phyloP scores from a whole-genome alignment of 2,113 vertebrate genomes.

The Saccopteryx bilineata region DNA sequence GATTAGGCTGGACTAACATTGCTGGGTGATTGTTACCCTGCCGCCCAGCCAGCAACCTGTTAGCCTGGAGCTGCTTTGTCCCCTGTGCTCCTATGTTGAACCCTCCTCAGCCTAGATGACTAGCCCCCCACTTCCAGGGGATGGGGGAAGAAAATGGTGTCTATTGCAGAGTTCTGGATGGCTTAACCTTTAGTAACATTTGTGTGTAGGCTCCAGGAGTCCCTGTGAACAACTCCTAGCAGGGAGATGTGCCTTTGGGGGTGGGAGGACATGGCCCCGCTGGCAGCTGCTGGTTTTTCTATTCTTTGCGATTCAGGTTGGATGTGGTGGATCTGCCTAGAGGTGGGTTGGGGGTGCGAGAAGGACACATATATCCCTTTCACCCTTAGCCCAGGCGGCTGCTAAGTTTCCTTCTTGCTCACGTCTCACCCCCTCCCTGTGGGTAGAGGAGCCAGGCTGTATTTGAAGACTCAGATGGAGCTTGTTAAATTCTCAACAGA shows the following conservation, averaged over 20 bases:
- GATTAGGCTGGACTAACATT: background rate
- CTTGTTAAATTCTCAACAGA: background rate
- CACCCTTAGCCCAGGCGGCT: background rate
- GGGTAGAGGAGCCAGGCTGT: background rate
- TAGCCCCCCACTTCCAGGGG: background rate
- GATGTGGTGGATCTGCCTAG: too few species aligned
- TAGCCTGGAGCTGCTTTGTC: background rate
- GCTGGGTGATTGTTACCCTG: background rate
- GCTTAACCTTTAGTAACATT: background rate
- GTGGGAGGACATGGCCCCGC: background rate
- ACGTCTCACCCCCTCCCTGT: background rate
- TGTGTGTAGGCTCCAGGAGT: background rate
- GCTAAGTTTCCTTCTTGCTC: background rate
- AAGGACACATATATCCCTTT: background rate
- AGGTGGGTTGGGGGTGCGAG: background rate
- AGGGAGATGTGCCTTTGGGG: background rate
- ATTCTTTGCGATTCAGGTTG: background rate
- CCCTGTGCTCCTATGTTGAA: too few species aligned
- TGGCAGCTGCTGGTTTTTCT: constrained; percentile 54
- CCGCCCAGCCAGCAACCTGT: background rate
- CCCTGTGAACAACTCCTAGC: background rate
- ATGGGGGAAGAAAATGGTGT: too few species aligned
- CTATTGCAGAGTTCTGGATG: background rate
- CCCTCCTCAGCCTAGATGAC: background rate
- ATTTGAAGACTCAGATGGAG: background rate